Base-by-base conservation (phyloP, 2,888 invertebrate species). In the Platycheirus rosarum region DNA sequence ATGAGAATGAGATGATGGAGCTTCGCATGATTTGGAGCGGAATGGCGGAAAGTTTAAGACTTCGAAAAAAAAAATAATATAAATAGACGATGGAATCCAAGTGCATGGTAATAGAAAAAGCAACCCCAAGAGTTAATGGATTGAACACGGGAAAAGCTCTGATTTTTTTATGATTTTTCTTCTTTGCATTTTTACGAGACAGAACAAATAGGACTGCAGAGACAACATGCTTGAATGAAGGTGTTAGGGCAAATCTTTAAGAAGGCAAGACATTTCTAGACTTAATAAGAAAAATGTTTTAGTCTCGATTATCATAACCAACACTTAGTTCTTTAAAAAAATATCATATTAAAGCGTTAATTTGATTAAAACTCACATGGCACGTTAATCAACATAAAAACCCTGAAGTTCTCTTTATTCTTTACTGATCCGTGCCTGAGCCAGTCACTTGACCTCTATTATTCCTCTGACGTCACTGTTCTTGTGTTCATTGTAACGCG, bases 91-190 rank as follows among this genome's bases (percentile, higher is more conserved):
- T 51, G 18, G 26, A 23, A 40, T 40, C 60, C 57, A 77, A 73
- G 60, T 73, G 66, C 71, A 77, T 71, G 65, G 69, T 51, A 51
- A 66, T 63, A 46, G 37, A 63, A 55, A 57, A 57, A 70, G 13
- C 37, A 68, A 53, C 71, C 35, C 23, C 51, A 62, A 53, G 78
- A 65, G 46, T 78, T 73, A 78, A 73, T 73, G 73, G 78, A 78
- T 78, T 78, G 73, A 78, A 78, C 66, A 62, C 23, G 29, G 51
- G 60, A 62, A 73, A 48, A 62, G 60, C 53, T 73, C 73, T 78
- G 49, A 49, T 57, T 60, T 20, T 57, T 49, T 69, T 37, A 48
- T 60, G 57, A 48, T 55, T 69, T 68, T 62, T 23, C 32, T 46
- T 29, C 7, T 53, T 65, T 48, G 23, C 53, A 42, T 60, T 23